Evolutionary conservation across 2,113 vertebrate genomes (phyloP).

Genomic region (Hippopotamus amphibius): DNA sequence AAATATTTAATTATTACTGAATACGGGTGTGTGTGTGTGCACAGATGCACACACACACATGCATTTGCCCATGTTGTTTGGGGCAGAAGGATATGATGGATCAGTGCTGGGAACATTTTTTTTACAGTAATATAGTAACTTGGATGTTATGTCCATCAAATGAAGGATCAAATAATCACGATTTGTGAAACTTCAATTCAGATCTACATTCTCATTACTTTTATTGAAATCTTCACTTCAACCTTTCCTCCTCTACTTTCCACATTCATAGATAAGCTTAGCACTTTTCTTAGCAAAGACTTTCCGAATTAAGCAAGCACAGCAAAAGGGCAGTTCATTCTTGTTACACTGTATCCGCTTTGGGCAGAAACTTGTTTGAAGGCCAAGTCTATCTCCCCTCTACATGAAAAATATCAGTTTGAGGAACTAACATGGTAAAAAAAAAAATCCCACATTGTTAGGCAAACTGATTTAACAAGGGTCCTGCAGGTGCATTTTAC

Average conservation of each 20-base stretch:
- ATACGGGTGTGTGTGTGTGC: background rate
- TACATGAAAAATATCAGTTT: slow-evolving; percentile 57
- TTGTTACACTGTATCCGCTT: slow-evolving; percentile 8
- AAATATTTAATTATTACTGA: background rate
- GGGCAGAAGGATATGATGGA: background rate
- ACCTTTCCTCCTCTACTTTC: background rate
- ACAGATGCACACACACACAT: background rate
- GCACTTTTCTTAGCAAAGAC: slow-evolving; percentile 37
- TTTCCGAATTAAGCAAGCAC: slow-evolving; percentile 44
- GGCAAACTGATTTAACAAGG: slow-evolving; percentile 64
- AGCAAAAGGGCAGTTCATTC: slow-evolving; percentile 42
- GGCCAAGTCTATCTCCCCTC: background rate
- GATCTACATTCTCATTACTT: slow-evolving; percentile 33
- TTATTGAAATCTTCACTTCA: slow-evolving; percentile 51
- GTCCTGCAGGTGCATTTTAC: background rate
- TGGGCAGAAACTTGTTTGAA: slow-evolving; percentile 13
- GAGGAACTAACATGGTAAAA: background rate
- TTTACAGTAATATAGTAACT: background rate
- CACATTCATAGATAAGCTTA: slow-evolving; percentile 51
- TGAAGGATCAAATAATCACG: slow-evolving; percentile 50
- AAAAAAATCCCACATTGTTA: slow-evolving; percentile 30
- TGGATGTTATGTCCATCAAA: slow-evolving; percentile 49
- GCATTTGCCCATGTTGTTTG: background rate
- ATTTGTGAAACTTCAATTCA: slow-evolving; percentile 4
- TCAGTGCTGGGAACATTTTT: background rate